Percentiles rank a stretch among this genome's conserved stretches.
phyloP scores from a whole-genome alignment of 2,888 invertebrate genomes.

The Patella ulyssiponensis region DNA sequence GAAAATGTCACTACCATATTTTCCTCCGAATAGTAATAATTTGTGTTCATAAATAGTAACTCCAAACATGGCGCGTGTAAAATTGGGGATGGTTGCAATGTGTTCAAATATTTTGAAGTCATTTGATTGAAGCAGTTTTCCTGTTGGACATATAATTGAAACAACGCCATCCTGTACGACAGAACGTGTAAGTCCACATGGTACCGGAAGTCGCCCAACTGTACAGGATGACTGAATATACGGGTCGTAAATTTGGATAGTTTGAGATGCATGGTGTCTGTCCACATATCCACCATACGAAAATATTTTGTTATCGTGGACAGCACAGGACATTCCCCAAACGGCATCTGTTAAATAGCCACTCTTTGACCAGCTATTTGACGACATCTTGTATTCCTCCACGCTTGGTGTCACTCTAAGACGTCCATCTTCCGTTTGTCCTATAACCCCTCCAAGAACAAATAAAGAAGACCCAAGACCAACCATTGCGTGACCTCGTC shows the following conservation, averaged over 20 bases:
- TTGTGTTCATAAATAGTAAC: slow-evolving; percentile 14
- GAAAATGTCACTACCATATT: slow-evolving; percentile 26
- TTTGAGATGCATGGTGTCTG: slow-evolving; percentile 22
- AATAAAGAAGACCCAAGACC: slow-evolving; percentile 19
- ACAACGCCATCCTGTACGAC: slow-evolving; percentile 18
- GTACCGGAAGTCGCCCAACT: slow-evolving; percentile 28
- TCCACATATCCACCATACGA: slow-evolving; percentile 31
- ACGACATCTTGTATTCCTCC: slow-evolving; percentile 30
- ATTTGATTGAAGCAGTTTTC: slow-evolving; percentile 27
- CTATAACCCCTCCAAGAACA: slow-evolving; percentile 29
- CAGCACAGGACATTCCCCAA: slow-evolving; percentile 31
- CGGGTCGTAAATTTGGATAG: slow-evolving; percentile 33
- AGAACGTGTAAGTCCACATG: slow-evolving; percentile 24
- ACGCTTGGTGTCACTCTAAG: slow-evolving; percentile 20
- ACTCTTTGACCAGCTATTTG: slow-evolving; percentile 25
- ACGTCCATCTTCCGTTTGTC: slow-evolving; percentile 18
- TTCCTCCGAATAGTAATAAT: slow-evolving; percentile 30
- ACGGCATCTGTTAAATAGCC: slow-evolving; percentile 29
- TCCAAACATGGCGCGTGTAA: slow-evolving; percentile 34
- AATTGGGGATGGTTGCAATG: slow-evolving; percentile 28
- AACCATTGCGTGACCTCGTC: slow-evolving; percentile 30
- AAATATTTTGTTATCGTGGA: slow-evolving; percentile 22
- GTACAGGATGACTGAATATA: slow-evolving; percentile 12
- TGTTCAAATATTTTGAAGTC: slow-evolving; percentile 30
- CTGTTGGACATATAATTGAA: slow-evolving; percentile 31